Evolutionary conservation across 2,888 invertebrate genomes (phyloP), one percentile per base, ranked within the genome.

Genomic region (Melikaiella ostensackeni): DNA sequence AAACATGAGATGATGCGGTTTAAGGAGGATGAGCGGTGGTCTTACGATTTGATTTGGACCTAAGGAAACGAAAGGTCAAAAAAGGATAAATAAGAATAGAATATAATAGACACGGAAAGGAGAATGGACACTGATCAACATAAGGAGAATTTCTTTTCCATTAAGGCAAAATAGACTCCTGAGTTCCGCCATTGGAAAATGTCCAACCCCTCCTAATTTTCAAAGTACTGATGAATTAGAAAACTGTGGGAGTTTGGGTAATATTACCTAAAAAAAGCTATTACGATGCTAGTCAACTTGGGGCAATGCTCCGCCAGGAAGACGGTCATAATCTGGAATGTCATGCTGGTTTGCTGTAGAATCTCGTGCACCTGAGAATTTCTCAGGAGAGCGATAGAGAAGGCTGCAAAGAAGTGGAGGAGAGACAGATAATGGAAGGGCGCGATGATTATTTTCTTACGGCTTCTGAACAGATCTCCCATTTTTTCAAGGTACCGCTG

Each of bases 281-380:
- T 82, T 82, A 80, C 81, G 77, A 81, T 77, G 79, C 78, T 79
- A 79, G 79, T 78, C 83, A 79, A 83, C 82, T 84, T 82, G 85
- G 83, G 84, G 84, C 86, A 85, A 84, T 82, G 85, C 86, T 85
- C 84, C 82, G 83, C 82, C 81, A 82, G 84, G 84, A 84, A 85
- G 84, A 84, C 82, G 84, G 82, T 84, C 85, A 81, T 88, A 88
- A 88, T 88, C 86, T 84, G 87, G 87, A 88, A 86, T 87, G 86
- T 88, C 86, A 86, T 86, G 86, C 86, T 79, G 84, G 85, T 82
- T 84, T 76, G 77, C 77, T 77, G 79, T 79, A 82, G 80, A 81
- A 81, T 80, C 77, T 80, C 77, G 84, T 76, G 80, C 85, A 84
- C 86, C 84, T 86, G 85, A 84, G 87, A 86, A 86, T 86, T 85